These are phyloP conservation scores for Dorcus hopei DNA, from an alignment of 2,888 invertebrate species.

Conservation along the genomic window DNA sequence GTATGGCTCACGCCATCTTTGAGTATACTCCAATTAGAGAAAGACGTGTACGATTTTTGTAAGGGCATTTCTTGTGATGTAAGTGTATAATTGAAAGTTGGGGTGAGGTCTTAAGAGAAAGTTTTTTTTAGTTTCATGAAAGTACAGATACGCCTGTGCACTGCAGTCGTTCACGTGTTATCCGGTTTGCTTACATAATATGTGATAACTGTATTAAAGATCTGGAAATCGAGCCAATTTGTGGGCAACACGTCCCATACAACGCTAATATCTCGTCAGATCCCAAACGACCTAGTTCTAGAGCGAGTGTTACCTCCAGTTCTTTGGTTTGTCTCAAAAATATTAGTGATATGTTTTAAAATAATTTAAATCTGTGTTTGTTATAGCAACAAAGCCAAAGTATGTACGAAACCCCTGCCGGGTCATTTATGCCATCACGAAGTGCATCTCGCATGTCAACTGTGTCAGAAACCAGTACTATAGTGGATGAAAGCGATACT, in stretches of 20 bases:
- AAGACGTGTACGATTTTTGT: slow-evolving; percentile 40
- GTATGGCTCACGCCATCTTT: slow-evolving; percentile 30
- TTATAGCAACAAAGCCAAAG: neutral
- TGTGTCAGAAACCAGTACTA: slow-evolving; percentile 7
- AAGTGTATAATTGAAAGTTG: slow-evolving; percentile 20
- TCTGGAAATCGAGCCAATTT: slow-evolving; percentile 42
- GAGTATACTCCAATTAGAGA: slow-evolving; percentile 38
- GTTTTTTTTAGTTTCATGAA: slow-evolving; percentile 44
- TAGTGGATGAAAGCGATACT: slow-evolving; percentile 2
- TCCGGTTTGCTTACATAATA: slow-evolving; percentile 47
- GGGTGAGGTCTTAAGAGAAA: slow-evolving; percentile 1
- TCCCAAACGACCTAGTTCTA: neutral
- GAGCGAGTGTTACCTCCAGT: neutral
- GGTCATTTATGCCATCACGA: neutral
- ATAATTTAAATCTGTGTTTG: neutral
- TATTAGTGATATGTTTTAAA: neutral
- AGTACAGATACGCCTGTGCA: slow-evolving; percentile 38
- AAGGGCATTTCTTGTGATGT: slow-evolving; percentile 45
- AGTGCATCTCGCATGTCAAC: slow-evolving; percentile 4
- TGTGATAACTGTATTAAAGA: slow-evolving; percentile 48
- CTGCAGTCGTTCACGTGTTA: slow-evolving; percentile 48
- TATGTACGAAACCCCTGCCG: neutral
- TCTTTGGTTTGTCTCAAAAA: too few species aligned
- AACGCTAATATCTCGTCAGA: slow-evolving; percentile 15
- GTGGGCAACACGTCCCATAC: slow-evolving; percentile 47